Percentiles rank a stretch among this genome's conserved stretches.
Evolutionary conservation across 2,797 vertebrate species (phyloP).

Genomic region (Poliocrania exsul): DNA sequence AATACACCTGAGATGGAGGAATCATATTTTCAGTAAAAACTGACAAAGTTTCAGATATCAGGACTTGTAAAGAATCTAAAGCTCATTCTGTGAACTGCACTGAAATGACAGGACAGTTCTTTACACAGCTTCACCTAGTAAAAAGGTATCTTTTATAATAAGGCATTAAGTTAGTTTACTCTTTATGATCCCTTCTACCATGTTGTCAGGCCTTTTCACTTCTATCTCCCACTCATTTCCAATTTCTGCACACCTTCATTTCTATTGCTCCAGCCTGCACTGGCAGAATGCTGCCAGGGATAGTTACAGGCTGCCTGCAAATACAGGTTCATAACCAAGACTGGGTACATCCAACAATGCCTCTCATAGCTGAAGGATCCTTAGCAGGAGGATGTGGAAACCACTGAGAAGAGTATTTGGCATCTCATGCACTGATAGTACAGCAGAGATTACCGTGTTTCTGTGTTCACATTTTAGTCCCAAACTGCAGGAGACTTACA

Average conservation of each 20-base stretch:
- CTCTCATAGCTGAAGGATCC: slow-evolving; percentile 54
- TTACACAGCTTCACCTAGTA: slow-evolving; percentile 18
- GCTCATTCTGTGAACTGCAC: slow-evolving; percentile 46
- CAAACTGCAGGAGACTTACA: slow-evolving; percentile 67
- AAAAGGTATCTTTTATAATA: slow-evolving; percentile 56
- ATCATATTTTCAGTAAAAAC: slow-evolving; percentile 32
- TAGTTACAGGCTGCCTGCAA: slow-evolving; percentile 17
- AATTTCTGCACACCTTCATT: neutral
- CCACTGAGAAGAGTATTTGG: slow-evolving; percentile 49
- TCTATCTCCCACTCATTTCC: neutral
- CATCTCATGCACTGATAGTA: slow-evolving; percentile 41
- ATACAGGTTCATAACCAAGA: slow-evolving; percentile 52
- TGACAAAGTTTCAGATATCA: slow-evolving; percentile 7
- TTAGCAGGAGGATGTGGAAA: slow-evolving; percentile 45
- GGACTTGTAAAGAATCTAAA: slow-evolving; percentile 27
- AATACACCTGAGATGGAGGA: slow-evolving; percentile 75
- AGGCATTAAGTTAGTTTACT: slow-evolving; percentile 70
- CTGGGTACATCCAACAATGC: slow-evolving; percentile 33
- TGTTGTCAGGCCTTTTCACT: neutral
- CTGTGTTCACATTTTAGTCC: slow-evolving; percentile 76
- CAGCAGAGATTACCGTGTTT: slow-evolving; percentile 42
- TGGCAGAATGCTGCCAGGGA: neutral
- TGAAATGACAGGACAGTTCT: slow-evolving; percentile 5
- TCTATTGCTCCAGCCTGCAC: slow-evolving; percentile 31
- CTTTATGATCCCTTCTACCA: neutral